Base-by-base conservation (phyloP, 2,113 vertebrate genomes). In the Aix galericulata region DNA sequence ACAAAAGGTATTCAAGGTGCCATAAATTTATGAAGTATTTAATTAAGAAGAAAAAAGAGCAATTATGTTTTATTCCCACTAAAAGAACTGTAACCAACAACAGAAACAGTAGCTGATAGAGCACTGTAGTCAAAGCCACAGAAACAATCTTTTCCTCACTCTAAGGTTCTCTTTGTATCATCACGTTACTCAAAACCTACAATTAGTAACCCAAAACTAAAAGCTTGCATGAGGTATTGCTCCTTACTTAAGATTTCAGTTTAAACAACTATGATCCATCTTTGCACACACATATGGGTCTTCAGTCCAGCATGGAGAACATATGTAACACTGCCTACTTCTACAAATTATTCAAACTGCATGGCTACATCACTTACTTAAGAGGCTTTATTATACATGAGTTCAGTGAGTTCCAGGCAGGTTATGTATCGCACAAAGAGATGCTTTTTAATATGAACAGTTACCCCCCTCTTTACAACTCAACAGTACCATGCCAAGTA, bases 221-320 rank as follows among this genome's bases (percentile, higher is more conserved):
- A 11, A 46, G 12, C 21, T 11, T 29, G 8, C 17, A 29, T 20
- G 48, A 2, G 9, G 5, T 2, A 0, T 32, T 72, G 3, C 8
- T n/a, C 12, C 11, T 34, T 64, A 46, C 68, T 84, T 34, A 62
- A 73, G 64, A 38, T 50, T 71, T 53, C 13, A 26, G 5, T 71
- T 71, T 53, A 53, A 63, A 71, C 4, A n/a, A 46, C 13, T 13
- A 21, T 20, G 23, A 53, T 32, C 26, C 34, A 81, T 11, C 32
- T 58, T 36, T 44, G 32, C 10, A 36, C 5, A 21, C 3, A 14
- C 1, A 36, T 4, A 1, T 0, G 0, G 18, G 46, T 27, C 59
- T 69, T 48, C 56, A 86, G 26, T n/a, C 13, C 72, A 81, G 7
- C 38, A 27, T 5, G 8, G 5, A 74, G 5, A 74, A 0, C 2